Conservation (phyloP, 2,797 vertebrate genomes). For the Arctocebus calabarensis region DNA sequence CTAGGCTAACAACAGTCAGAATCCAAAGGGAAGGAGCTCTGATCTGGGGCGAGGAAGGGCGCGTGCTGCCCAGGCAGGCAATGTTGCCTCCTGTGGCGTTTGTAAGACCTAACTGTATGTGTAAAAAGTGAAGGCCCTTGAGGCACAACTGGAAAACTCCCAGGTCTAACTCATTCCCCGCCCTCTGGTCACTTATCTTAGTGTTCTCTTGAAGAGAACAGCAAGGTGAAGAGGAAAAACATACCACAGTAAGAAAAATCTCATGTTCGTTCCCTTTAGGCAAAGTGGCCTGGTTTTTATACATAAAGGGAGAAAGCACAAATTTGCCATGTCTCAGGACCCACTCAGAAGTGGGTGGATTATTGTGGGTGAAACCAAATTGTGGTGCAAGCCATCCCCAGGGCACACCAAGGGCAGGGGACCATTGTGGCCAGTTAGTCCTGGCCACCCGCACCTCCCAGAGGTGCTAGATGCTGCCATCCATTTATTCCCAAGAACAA, state of each 20-base stretch:
- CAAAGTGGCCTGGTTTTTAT: background rate
- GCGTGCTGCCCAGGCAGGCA: background rate
- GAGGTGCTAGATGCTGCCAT: background rate
- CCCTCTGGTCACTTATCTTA: background rate
- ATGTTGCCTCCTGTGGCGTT: background rate
- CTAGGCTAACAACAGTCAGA: background rate
- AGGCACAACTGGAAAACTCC: background rate
- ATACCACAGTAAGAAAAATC: background rate
- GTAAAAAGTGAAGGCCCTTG: background rate
- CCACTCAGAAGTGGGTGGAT: background rate
- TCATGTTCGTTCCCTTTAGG: background rate
- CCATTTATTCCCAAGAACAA: background rate
- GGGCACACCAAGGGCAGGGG: background rate
- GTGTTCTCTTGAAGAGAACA: background rate
- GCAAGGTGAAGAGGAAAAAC: background rate
- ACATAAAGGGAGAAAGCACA: background rate
- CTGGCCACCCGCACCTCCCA: background rate
- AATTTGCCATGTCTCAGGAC: background rate
- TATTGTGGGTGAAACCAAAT: background rate
- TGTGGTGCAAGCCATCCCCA: background rate
- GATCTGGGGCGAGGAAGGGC: background rate
- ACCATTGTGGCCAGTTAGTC: background rate
- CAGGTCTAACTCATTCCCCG: background rate
- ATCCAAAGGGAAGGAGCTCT: background rate
- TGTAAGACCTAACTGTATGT: background rate